Evolutionary conservation across 2,888 invertebrate species (phyloP), one percentile per base, ranked within the genome.

Genomic region (Formica aserva): DNA sequence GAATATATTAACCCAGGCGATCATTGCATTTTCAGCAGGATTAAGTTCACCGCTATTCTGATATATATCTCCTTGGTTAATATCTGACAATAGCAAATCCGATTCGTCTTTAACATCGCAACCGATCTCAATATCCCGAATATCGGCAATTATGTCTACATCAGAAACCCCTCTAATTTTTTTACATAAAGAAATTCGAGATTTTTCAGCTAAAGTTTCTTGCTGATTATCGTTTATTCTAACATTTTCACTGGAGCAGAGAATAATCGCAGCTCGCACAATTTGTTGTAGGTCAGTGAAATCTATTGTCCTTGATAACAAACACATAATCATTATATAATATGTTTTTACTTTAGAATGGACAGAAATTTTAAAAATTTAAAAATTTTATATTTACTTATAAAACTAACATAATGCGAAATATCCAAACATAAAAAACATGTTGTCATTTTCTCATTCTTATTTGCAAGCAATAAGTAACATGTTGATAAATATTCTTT

Each of bases 201-300:
- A 48, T 69, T 69, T 32, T 18, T 67, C 32, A 69, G 48, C 32
- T 32, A 69, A 32, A 52, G 52, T 18, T 8, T 69, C 32, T 32
- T 52, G n/a, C 32, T 69, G 69, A 52, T 69, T 69, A 0, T 32
- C 18, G 0, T 32, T 11, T 41, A 13, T 52, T 69, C 29, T 52
- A 69, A 48, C 32, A 69, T 52, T 69, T 69, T 69, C 69, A 52
- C 52, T 69, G 0, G n/a, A 32, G n/a, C 69, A 69, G 4, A 69
- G 69, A 32, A 69, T 69, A 69, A 69, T 69, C 52, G 32, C 48
- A n/a, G 69, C 32, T 52, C n/a, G 48, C n/a, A 52, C n/a, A 0
- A 32, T 69, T 69, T 69, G n/a, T 69, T 69, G 52, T 48, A 66
- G 1, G 3, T 41, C 41, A 26, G 8, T 45, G 15, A 45, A 32